Base-by-base conservation (phyloP, 92 coral and sea anemone genomes). In the Umimayanthus chanpuru region DNA sequence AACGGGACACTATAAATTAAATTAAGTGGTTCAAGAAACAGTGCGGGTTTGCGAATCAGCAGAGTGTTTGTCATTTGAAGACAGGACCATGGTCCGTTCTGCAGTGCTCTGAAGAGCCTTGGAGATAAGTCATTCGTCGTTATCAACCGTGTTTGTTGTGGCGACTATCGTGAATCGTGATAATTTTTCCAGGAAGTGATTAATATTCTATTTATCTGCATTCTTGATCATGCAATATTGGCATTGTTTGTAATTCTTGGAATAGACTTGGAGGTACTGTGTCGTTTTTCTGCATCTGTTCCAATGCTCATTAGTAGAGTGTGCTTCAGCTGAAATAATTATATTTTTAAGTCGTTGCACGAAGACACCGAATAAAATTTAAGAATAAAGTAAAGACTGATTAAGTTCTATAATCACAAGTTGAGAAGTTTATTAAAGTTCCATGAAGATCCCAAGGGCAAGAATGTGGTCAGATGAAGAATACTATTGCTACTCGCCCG, bases 381-480 rank as follows among this genome's bases (percentile, higher is more conserved):
- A n/a, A n/a, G n/a, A n/a, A n/a, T n/a, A 16, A 53, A 53, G 58
- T 53, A 18, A 53, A 2, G 14, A 53, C 16, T 53, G 12, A 53
- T 11, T 11, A 47, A 32, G 36, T 32, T 32, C 50, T 47, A 9
- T 5, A 43, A 9, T 5, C 49, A 47, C 11, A 47, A 47, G 78
- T 36, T 30, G 43, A 73, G 41, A 21, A 73, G 44, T 30, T 73
- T 18, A 26, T n/a, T n/a, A n/a, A n/a, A n/a, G n/a, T n/a, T n/a
- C n/a, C n/a, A n/a, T n/a, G n/a, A n/a, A n/a, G n/a, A n/a, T n/a
- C 40, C 23, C 79, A 75, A 40, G 26, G 40, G 21, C 79, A 6
- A 39, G 79, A 39, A 86, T 86, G 89, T 58, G 66, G 47, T 85
- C 81, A 74, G 88, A 85, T 38, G 91, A 82, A 50, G 83, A 89